A percentile compares a stretch with the other conserved stretches of the same genome.
Evolutionary conservation across 2,113 vertebrate genomes (phyloP).

Genomic region (Alligator mississippiensis): DNA sequence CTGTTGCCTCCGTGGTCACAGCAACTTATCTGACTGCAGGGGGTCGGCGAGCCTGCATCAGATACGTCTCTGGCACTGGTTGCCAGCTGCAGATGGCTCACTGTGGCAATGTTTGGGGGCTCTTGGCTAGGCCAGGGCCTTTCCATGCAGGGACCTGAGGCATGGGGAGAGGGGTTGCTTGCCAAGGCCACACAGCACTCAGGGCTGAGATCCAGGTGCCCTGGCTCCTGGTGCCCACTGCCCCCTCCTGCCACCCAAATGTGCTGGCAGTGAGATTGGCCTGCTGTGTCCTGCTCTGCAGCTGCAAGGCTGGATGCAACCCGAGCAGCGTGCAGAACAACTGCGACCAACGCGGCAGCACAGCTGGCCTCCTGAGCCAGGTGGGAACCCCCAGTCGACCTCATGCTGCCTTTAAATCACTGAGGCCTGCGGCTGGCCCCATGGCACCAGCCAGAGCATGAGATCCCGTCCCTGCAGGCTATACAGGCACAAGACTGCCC

Average conservation of each 20-base stretch:
- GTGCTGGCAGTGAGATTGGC: not conserved
- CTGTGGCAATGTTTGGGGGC: too few relatives aligned
- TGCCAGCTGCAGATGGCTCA: too few relatives aligned
- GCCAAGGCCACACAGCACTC: not conserved
- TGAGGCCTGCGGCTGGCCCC: not conserved
- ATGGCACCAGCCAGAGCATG: not conserved
- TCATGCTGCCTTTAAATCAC: too few relatives aligned
- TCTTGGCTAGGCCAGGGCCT: not conserved
- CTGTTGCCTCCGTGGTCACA: not conserved
- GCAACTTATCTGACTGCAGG: not conserved
- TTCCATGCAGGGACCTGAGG: not conserved
- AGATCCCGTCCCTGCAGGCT: not conserved
- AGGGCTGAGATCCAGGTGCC: too few relatives aligned
- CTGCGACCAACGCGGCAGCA: not conserved
- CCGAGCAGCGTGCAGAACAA: not conserved
- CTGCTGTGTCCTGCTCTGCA: too few relatives aligned
- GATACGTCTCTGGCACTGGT: not conserved
- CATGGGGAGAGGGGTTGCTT: not conserved
- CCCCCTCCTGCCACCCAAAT: not conserved
- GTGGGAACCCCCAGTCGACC: not conserved
- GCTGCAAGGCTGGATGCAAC: not conserved
- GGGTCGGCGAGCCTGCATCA: not conserved
- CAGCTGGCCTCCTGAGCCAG: accelerated
- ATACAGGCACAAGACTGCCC: not conserved
- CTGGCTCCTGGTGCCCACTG: accelerated